These are phyloP conservation scores for Lasioglossum vierecki DNA, from an alignment of 2,888 invertebrate species.

Conservation along the genomic window DNA sequence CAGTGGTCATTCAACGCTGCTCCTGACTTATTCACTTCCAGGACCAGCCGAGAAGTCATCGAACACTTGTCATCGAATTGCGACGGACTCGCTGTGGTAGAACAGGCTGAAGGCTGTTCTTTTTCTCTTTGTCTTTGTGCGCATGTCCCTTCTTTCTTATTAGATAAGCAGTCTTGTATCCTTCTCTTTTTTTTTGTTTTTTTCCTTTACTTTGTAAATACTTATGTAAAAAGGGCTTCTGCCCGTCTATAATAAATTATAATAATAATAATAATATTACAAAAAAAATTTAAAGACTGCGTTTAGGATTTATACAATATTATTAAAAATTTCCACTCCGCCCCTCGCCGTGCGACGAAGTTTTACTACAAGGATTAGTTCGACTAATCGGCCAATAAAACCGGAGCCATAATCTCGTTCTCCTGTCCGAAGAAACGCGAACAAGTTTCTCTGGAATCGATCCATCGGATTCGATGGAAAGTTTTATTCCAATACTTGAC, in stretches of 20 bases:
- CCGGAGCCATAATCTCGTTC: not conserved
- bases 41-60: slow-evolving; percentile 4
- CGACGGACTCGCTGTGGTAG: not conserved
- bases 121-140: too few species aligned
- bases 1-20: slow-evolving; percentile 24
- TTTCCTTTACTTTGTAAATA: too few species aligned
- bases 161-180: too few species aligned
- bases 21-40: slow-evolving; percentile 19
- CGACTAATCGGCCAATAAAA: not conserved
- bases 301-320: too few species aligned
- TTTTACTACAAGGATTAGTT: not conserved
- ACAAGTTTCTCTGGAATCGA: not conserved
- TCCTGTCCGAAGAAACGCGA: not conserved
- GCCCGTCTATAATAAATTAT: too few species aligned
- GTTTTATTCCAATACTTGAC: slow-evolving; percentile 17
- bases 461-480: not conserved
- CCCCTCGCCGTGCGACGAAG: not conserved
- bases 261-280: too few species aligned
- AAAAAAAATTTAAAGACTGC: too few species aligned
- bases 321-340: too few species aligned
- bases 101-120: not conserved
- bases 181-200: too few species aligned
- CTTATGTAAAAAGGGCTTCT: too few species aligned
- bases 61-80: not conserved
- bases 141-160: too few species aligned